Base-by-base conservation (phyloP, 2,888 invertebrate genomes). In the Glaucopsyche alexis region DNA sequence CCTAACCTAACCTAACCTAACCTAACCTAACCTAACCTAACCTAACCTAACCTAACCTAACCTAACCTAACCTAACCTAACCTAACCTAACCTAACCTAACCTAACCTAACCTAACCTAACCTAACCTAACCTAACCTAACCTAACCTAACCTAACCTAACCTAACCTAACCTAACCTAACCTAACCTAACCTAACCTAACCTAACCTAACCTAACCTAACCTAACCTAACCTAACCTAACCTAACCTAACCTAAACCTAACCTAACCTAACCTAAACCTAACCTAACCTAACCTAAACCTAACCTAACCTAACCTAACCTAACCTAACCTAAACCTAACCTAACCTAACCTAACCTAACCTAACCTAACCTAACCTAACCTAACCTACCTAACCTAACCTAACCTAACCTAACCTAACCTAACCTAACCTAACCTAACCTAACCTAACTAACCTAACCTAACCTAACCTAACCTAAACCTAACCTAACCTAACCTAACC, bases 251-350 rank as follows among this genome's bases (percentile, higher is more conserved):
- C n/a, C n/a, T n/a, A n/a, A 71, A 71, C 71, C 71, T 71, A 71
- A 71, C 71, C 60, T 60, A 60, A 71, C 60, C 71, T 71, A 73
- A 73, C 73, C n/a, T n/a, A n/a, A n/a, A n/a, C n/a, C n/a, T n/a
- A n/a, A n/a, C n/a, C 73, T 73, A 73, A 73, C 73, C 71, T 71
- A 71, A 73, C 71, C 73, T 73, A n/a, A 71, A 71, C 71, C 71
- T 73, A 71, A 67, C 71, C 55, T 69, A 19, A 72, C 38, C 16
- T 38, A n/a, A 5, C 75, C 49, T 45, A 76, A 75, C 6, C 74
- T 75, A 14, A 65, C 74, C 52, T 75, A 75, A 1, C 7, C 7
- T 11, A 9, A 72, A n/a, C n/a, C n/a, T n/a, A n/a, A n/a, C n/a
- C n/a, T n/a, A n/a, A n/a, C n/a, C n/a, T n/a, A n/a, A n/a, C n/a